A percentile compares a stretch with the other conserved stretches of the same genome.
Conservation (phyloP, 2,888 invertebrate species). For the Eupsilia transversa region DNA sequence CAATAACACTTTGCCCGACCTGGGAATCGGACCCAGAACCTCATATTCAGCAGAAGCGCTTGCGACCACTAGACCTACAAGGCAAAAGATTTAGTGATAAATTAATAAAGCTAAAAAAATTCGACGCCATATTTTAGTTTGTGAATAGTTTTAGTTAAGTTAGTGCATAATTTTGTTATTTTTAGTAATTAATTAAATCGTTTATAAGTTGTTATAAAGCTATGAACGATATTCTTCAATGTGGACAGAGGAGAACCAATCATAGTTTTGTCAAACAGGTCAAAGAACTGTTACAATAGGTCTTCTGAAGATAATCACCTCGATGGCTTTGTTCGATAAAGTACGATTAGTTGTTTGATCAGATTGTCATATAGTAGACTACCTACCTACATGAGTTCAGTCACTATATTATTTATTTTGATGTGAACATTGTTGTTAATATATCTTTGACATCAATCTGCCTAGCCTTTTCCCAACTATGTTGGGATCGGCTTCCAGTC, state of each 20-base stretch:
- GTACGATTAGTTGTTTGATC: conserved; percentile 39
- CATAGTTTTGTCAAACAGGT: neutral
- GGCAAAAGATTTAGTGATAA: neutral
- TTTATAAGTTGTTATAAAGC: too few relatives aligned
- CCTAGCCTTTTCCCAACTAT: too few relatives aligned
- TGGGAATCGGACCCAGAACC: neutral
- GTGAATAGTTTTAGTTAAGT: too few relatives aligned
- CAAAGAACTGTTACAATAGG: neutral
- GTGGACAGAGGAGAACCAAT: neutral
- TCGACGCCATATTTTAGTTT: too few relatives aligned
- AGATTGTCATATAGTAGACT: conserved; percentile 9
- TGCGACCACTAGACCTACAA: neutral
- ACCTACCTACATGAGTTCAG: neutral
- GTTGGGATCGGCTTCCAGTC: too few relatives aligned
- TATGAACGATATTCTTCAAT: neutral
- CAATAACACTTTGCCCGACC: neutral
- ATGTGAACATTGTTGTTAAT: neutral
- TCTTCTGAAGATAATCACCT: conserved; percentile 18
- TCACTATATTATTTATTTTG: neutral
- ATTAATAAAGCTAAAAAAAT: too few relatives aligned
- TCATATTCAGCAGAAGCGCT: too few relatives aligned
- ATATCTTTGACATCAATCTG: too few relatives aligned
- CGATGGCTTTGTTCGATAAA: conserved; percentile 32
- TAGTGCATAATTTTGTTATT: too few relatives aligned
- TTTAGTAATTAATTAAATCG: too few relatives aligned